Evolutionary conservation across 92 coral and sea anemone species (phyloP).

Genomic region (Actinostola sp.): DNA sequence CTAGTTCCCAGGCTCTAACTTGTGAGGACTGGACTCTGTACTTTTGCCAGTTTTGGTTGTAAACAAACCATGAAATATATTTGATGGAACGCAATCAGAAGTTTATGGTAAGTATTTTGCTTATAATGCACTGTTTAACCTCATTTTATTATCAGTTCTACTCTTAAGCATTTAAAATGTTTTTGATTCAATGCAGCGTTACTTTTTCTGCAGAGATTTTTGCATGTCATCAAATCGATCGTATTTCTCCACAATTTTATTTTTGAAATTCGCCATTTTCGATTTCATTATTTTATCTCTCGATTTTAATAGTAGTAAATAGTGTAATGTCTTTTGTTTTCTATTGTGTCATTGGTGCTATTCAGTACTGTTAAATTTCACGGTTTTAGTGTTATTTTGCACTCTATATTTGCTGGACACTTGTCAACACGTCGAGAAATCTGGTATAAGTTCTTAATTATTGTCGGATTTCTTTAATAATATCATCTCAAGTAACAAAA

Average conservation of each 20-base stretch:
- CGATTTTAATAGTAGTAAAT: neutral
- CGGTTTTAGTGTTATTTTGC: too few relatives aligned
- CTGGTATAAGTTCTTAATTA: neutral
- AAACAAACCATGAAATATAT: neutral
- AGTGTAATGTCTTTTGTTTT: too few relatives aligned
- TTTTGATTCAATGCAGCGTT: too few relatives aligned
- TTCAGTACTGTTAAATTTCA: too few relatives aligned
- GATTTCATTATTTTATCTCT: neutral
- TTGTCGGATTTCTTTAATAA: neutral
- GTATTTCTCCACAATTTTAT: too few relatives aligned
- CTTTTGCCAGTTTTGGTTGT: neutral
- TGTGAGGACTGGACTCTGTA: neutral
- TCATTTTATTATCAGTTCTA: neutral
- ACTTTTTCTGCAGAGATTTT: too few relatives aligned
- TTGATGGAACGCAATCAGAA: neutral
- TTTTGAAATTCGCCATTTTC: neutral
- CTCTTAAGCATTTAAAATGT: too few relatives aligned
- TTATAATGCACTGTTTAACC: neutral
- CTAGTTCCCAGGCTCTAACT: neutral
- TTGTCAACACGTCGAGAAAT: too few relatives aligned
- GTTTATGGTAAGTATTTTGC: neutral
- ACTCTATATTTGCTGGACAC: too few relatives aligned
- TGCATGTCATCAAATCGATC: too few relatives aligned
- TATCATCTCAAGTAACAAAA: neutral
- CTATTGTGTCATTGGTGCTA: too few relatives aligned